Evolutionary conservation across 2,888 invertebrate genomes (phyloP), one percentile per base, ranked within the genome.

Genomic region (Nymphalis polychloros): DNA sequence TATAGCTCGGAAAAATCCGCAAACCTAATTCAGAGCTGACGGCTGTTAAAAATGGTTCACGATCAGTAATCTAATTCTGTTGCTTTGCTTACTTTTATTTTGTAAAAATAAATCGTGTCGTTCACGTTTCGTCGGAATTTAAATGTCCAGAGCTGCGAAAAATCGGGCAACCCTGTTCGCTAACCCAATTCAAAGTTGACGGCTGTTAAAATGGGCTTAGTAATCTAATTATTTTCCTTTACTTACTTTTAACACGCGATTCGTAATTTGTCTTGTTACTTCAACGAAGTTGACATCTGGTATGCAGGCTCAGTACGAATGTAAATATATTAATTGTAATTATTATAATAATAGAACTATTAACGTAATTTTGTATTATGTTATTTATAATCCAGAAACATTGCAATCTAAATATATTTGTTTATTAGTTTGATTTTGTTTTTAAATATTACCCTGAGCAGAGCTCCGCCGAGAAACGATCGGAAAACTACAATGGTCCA

Each of bases 111-210:
- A 52, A 49, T 55, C 59, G 64, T 52, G 52, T 72, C 67, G 64
- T 70, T 50, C 19, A 49, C 62, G 64, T 49, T 27, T 57, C 68
- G 55, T 48, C 27, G 47, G 16, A 41, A 55, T 64, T 46, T 68
- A 62, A 69, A 70, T 61, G 72, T 53, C 19, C 46, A 55, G 65
- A 71, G 62, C 49, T 63, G 35, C 48, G 67, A 72, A 75, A 75
- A 75, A 73, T 72, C 59, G 63, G 59, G 20, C 63, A 48, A 61
- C 64, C 72, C 63, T 68, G 55, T 63, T 59, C 63, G 64, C 53
- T 73, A 75, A 74, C 72, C 72, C 69, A 73, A 75, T 75, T 76
- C 67, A 67, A 64, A 69, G 73, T 73, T 72, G 75, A 73, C 73
- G 68, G 73, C 71, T 72, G 67, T 69, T 73, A 69, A 72, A 70